Base-by-base conservation (phyloP, 2,888 invertebrate genomes). In the Aporophyla nigra region DNA sequence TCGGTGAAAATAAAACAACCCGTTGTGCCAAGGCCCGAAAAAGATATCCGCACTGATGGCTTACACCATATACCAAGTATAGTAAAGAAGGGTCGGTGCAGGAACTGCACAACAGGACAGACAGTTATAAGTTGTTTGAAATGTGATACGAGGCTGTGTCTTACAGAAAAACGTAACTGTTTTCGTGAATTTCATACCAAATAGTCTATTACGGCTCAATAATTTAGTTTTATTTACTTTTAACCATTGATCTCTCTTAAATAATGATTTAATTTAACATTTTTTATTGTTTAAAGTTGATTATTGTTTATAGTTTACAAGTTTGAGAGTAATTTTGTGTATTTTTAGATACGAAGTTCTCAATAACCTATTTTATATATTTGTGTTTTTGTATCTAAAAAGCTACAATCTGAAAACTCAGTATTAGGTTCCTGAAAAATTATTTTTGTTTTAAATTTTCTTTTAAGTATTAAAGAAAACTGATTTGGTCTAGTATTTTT, bases 11-110 rank as follows among this genome's bases (percentile, higher is more conserved):
- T 68, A 0, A 68, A 68, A 68, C 56, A 68, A 19, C 56, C 68
- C 56, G 43, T 56, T 68, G 68, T 68, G 40, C 67, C 67, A 14
- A 68, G 67, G n/a, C 67, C 67, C 67, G 54, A 68, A 68, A 68
- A 68, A 6, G 67, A 68, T 68, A 68, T 68, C 40, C 56, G 68
- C 24, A 68, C 68, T 68, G 56, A 56, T 68, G 56, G 68, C 40
- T 68, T 68, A 56, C 68, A 68, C 43, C 54, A 56, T 68, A 56
- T 68, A 0, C 68, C 68, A 6, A 24, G 5, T 68, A 3, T 68
- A 10, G 54, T 68, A 46, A 68, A 58, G 46, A 68, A 68, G 54
- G 68, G 68, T 68, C 68, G 56, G 56, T 68, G 65, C 65, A 66
- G 65, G 65, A 66, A 68, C 68, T 68, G 68, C 68, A 58, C 68